Percentiles rank a stretch among this genome's conserved stretches.
Conservation (phyloP, 1,140 invertebrate genomes). For the Ceratitis capitata region DNA sequence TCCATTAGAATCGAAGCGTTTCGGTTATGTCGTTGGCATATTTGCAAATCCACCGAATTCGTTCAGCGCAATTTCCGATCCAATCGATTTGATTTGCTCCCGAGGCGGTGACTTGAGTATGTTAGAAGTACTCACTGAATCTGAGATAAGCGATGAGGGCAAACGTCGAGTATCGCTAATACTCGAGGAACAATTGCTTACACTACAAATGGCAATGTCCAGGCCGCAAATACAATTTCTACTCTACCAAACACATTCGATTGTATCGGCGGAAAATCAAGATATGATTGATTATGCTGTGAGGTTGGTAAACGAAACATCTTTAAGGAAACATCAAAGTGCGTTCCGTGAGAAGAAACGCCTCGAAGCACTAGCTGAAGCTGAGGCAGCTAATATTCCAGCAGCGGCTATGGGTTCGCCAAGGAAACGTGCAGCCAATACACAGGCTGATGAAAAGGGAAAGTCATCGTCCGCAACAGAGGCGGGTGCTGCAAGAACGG, state of each 20-base stretch:
- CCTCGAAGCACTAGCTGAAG: conserved; percentile 58
- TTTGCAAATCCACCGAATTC: conserved; percentile 80
- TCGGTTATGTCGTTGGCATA: conserved; percentile 77
- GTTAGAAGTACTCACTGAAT: conserved; percentile 74
- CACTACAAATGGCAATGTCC: conserved; percentile 73
- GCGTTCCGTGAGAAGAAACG: conserved; percentile 56
- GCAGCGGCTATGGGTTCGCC: conserved; percentile 60
- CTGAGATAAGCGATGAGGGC: conserved; percentile 71
- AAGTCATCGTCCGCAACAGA: neutral
- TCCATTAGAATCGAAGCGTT: conserved; percentile 67
- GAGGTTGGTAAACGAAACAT: conserved; percentile 71
- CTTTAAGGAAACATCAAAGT: conserved; percentile 70
- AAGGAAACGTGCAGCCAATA: conserved; percentile 46
- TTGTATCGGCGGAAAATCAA: conserved; percentile 73
- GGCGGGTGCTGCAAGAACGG: neutral
- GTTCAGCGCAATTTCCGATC: conserved; percentile 77
- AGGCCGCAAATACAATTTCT: conserved; percentile 77
- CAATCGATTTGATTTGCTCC: conserved; percentile 76
- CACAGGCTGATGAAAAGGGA: conserved; percentile 46
- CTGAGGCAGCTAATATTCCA: conserved; percentile 58
- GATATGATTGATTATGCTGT: conserved; percentile 72
- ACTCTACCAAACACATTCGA: conserved; percentile 77
- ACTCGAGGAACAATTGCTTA: conserved; percentile 74
- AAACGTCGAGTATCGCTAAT: conserved; percentile 70
- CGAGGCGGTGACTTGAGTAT: conserved; percentile 75